Evolutionary conservation across 2,888 invertebrate genomes (phyloP), one percentile per base, ranked within the genome.

Genomic region (Dolichopus griseipennis): DNA sequence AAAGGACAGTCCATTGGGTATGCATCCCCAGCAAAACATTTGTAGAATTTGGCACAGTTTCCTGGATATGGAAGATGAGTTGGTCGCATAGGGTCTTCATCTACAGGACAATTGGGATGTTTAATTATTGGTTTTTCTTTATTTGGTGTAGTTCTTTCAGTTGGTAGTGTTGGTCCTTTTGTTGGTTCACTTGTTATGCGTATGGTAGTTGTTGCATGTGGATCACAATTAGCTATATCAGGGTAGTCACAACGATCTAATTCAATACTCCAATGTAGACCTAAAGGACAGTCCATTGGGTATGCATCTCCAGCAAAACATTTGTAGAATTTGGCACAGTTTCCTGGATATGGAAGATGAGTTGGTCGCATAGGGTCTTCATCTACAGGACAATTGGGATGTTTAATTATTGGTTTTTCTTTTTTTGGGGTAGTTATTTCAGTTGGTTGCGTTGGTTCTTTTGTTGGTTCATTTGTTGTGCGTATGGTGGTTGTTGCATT

Each of bases 1-100:
- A 82, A 81, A 12, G 83, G 83, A 64, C 85, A 85, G 21, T 86
- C 86, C 66, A 85, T 85, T 65, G 84, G 83, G 71, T 78, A 78
- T 63, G 74, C 74, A 34, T 78, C 80, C 0, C 76, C 76, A 9
- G 68, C 68, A 0, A 68, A 69, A 66, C 78, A 78, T 0, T 71
- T 67, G 5, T 77, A 73, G 61, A 74, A 76, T 66, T 76, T 77
- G 0, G 70, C 72, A 43, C 77, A 78, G 61, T 75, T 72, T 62
- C 73, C 72, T 2, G 77, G 77, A 70, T 78, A 77, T 27, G 73
- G 68, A 1, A 76, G 70, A 62, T 62, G 41, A 2, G 41, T 41
- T 12, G 41, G 41, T 2, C 8, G 3, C 15, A 15, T 15, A 5
- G 41, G 41, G 8, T 41, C 15, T 41, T 41, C 41, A 41, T 41